These are phyloP conservation scores for Papilio demoleus DNA, from an alignment of 2,888 invertebrate genomes.

Conservation along the genomic window DNA sequence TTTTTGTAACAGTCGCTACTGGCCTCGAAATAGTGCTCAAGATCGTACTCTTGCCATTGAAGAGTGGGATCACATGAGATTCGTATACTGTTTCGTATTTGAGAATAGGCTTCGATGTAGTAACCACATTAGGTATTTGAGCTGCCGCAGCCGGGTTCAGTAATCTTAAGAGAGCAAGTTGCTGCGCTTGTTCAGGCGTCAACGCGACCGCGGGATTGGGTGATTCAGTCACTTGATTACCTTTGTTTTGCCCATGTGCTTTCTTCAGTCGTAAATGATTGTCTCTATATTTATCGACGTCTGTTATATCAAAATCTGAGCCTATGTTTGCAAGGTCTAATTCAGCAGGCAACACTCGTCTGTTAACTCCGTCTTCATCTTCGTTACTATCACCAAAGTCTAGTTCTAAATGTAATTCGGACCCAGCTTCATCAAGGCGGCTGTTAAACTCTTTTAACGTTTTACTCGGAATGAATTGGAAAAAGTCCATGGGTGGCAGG, in stretches of 20 bases:
- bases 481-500: slow-evolving; percentile 92
- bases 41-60: slow-evolving; percentile 89
- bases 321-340: slow-evolving; percentile 89
- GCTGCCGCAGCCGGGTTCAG: slow-evolving; percentile 87
- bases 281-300: slow-evolving; percentile 86
- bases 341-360: slow-evolving; percentile 85
- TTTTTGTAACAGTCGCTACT: slow-evolving; percentile 90
- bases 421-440: slow-evolving; percentile 93
- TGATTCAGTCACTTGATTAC: slow-evolving; percentile 79
- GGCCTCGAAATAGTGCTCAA: slow-evolving; percentile 91
- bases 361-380: slow-evolving; percentile 78
- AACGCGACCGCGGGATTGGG: slow-evolving; percentile 80
- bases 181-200: slow-evolving; percentile 89
- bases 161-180: slow-evolving; percentile 88
- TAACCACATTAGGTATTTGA: slow-evolving; percentile 88
- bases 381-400: slow-evolving; percentile 93
- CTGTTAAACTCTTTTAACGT: slow-evolving; percentile 95
- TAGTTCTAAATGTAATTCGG: slow-evolving; percentile 92
- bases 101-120: slow-evolving; percentile 90
- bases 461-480: slow-evolving; percentile 93
- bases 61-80: slow-evolving; percentile 91
- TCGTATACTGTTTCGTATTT: slow-evolving; percentile 91
- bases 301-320: slow-evolving; percentile 87
- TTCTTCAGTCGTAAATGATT: slow-evolving; percentile 80
- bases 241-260: slow-evolving; percentile 76